Conservation (phyloP, 2,113 vertebrate genomes). For the Uropsilus gracilis region DNA sequence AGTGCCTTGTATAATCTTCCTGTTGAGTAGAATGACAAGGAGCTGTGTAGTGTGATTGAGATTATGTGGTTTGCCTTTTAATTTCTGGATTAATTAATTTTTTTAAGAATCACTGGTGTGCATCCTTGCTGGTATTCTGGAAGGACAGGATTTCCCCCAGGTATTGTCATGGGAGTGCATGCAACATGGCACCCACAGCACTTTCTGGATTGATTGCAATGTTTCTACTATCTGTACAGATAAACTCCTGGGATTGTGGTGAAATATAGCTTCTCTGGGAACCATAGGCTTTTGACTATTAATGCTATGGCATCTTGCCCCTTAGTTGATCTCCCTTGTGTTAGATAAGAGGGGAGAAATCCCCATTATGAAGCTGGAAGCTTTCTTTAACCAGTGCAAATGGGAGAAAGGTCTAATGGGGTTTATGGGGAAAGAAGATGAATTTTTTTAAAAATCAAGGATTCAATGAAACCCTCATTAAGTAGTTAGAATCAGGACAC, state of each 20-base stretch:
- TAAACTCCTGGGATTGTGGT: neutral
- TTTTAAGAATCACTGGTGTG: too few species aligned
- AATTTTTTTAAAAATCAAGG: neutral
- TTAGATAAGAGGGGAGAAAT: neutral
- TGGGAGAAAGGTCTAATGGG: neutral
- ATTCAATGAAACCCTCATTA: neutral
- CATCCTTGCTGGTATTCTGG: too few species aligned
- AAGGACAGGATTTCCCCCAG: too few species aligned
- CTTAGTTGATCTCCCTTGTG: neutral
- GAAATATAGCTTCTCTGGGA: neutral
- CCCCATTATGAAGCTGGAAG: neutral
- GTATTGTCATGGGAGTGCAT: too few species aligned
- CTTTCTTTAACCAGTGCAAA: neutral
- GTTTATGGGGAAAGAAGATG: neutral
- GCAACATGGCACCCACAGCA: neutral
- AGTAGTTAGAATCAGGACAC: too few species aligned
- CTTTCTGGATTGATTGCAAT: constrained; percentile 43
- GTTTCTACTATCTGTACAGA: neutral
- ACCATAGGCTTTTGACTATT: neutral
- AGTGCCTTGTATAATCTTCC: neutral
- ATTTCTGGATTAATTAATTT: constrained; percentile 43
- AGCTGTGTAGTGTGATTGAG: neutral
- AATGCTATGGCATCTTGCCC: neutral
- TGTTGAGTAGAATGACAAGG: neutral
- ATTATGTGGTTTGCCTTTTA: neutral